Percentiles rank a stretch among this genome's conserved stretches.
Evolutionary conservation across 2,888 invertebrate genomes (phyloP).

Genomic region (Epistrophe grossulariae): DNA sequence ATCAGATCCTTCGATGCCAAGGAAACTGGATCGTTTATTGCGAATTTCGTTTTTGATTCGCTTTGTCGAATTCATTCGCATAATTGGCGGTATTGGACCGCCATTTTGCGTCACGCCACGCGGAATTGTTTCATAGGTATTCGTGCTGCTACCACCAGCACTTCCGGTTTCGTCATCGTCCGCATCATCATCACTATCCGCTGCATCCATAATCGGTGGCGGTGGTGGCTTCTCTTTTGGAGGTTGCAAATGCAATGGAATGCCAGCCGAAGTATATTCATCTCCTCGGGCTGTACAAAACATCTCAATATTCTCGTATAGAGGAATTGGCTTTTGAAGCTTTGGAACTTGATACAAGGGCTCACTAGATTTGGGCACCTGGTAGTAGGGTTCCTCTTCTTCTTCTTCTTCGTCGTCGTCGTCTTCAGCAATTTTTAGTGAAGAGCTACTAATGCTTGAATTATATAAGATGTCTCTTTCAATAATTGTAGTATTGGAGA

Average conservation of each 20-base stretch:
- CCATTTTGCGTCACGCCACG: slow-evolving; percentile 63
- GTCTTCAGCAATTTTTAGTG: slow-evolving; percentile 51
- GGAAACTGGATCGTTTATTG: slow-evolving; percentile 92
- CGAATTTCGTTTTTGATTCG: slow-evolving; percentile 94
- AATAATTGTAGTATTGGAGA: slow-evolving; percentile 77
- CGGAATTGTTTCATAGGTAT: slow-evolving; percentile 82
- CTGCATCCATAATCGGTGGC: slow-evolving; percentile 87
- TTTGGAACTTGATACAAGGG: slow-evolving; percentile 84
- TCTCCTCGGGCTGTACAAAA: slow-evolving; percentile 84
- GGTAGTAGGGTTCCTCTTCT: slow-evolving; percentile 82
- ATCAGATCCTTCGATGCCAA: slow-evolving; percentile 92
- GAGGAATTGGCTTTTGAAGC: slow-evolving; percentile 84
- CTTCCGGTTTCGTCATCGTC: slow-evolving; percentile 77
- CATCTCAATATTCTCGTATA: slow-evolving; percentile 87
- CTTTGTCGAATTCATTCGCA: slow-evolving; percentile 92
- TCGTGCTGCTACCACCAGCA: slow-evolving; percentile 79
- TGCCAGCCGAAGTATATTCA: slow-evolving; percentile 84
- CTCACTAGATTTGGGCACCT: slow-evolving; percentile 83
- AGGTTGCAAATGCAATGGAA: slow-evolving; percentile 86
- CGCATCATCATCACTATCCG: slow-evolving; percentile 81
- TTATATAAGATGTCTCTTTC: slow-evolving; percentile 35
- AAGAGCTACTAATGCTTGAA: slow-evolving; percentile 38
- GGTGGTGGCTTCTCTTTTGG: slow-evolving; percentile 95
- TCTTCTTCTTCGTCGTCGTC: background rate
- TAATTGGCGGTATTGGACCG: slow-evolving; percentile 84